Evolutionary conservation across 2,113 vertebrate species (phyloP), one percentile per base, ranked within the genome.

Genomic region (Cryptotis parvus): DNA sequence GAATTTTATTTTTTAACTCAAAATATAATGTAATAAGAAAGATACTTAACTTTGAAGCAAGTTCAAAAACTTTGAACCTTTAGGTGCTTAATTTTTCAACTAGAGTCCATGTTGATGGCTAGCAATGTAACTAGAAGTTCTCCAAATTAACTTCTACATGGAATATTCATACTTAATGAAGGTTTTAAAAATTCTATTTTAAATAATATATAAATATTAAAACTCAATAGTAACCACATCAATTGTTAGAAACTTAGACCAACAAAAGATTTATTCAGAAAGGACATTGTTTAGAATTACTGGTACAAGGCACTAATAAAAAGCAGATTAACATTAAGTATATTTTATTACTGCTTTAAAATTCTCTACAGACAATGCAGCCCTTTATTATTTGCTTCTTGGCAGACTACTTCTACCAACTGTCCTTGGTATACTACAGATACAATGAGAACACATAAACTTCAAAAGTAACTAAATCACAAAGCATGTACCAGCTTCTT

Each of bases 321-420:
- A 85, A 92, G 31, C 27, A 87, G 55, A 85, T 29, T 55, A 84
- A 41, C 29, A 74, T 70, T 73, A 37, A 45, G 55, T 63, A 31
- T 26, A 37, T 41, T 86, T 89, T 94, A 81, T 68, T 26, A 87
- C n/a, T 77, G 27, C 41, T 89, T 63, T 55, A 39, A 87, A 91
- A 78, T 84, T 63, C 4, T 86, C 43, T 69, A 43, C 10, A 83
- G 68, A 81, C 27, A 84, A 12, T 8, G 29, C 4, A 61, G 12
- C 15, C 14, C 10, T 68, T 75, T 55, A 72, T 63, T 89, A n/a
- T 43, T 83, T 75, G 24, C 2, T n/a, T 18, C 41, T 8, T 45
- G 16, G 68, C 20, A 84, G 76, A 35, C 26, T 49, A 12, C 26
- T 70, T 55, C 77, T 61, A 24, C 39, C 18, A 27, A 29, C 33